Conservation (phyloP, 2,888 invertebrate genomes). For the Philonicus albiceps region DNA sequence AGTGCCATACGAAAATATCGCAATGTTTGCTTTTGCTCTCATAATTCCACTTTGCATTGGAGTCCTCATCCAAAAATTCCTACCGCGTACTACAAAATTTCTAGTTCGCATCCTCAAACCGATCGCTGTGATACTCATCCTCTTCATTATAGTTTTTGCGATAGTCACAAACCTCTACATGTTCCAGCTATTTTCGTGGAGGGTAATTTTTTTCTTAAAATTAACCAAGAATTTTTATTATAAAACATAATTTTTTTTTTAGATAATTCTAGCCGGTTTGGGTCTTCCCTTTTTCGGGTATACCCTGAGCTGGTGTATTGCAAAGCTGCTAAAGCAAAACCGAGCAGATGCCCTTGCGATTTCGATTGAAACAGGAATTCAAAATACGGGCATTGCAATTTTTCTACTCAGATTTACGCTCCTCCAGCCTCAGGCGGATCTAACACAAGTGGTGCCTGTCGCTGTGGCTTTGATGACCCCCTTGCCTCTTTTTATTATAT, state of each 20-base stretch:
- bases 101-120: conserved; percentile 85
- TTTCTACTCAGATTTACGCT: conserved; percentile 84
- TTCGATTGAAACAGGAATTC: conserved; percentile 90
- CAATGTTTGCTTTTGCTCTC: conserved; percentile 76
- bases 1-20: conserved; percentile 82
- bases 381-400: conserved; percentile 93
- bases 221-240: not conserved
- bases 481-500: conserved; percentile 75
- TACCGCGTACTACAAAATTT: conserved; percentile 73
- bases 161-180: conserved; percentile 89
- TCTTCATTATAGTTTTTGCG: conserved; percentile 87
- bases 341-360: conserved; percentile 81
- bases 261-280: conserved; percentile 83
- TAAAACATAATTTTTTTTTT: conserved; percentile 51
- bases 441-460: conserved; percentile 91
- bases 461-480: conserved; percentile 94
- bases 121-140: conserved; percentile 78
- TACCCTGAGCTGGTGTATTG: conserved; percentile 71
- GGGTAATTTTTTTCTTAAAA: conserved; percentile 67
- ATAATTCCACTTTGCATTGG: conserved; percentile 78
- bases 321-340: conserved; percentile 70
- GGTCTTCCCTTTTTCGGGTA: conserved; percentile 86
- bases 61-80: conserved; percentile 71
- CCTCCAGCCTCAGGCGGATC: conserved; percentile 84
- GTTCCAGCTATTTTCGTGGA: conserved; percentile 87